A percentile compares a stretch with the other conserved stretches of the same genome.
Conservation (phyloP, 64 coral and sea anemone species). For the Cladopsammia gracilis region DNA sequence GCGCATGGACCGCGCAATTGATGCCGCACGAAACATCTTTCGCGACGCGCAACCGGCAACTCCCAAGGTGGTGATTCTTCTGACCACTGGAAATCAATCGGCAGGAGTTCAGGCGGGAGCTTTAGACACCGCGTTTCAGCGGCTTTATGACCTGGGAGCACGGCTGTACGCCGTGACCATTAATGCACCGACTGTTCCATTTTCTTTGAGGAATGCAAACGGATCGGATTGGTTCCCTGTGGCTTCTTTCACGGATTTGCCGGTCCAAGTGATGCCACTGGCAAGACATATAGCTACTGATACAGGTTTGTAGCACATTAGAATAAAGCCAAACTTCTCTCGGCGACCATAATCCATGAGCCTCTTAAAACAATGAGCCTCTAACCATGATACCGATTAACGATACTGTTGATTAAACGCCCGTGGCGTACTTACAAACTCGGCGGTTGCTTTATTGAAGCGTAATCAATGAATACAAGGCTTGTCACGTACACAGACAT, state of each 20-base stretch:
- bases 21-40: conserved; percentile 33
- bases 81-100: conserved; percentile 63
- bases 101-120: background rate
- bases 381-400: too few species aligned
- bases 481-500: too few species aligned
- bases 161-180: conserved; percentile 73
- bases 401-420: too few species aligned
- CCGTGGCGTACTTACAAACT: too few species aligned
- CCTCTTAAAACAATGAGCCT: too few species aligned
- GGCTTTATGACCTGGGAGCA: conserved; percentile 58
- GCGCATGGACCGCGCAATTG: conserved; percentile 72
- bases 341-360: too few species aligned
- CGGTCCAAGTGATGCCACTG: conserved; percentile 51
- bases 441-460: too few species aligned
- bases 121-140: conserved; percentile 45
- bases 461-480: too few species aligned
- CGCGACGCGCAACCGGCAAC: conserved; percentile 47
- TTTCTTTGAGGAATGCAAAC: conserved; percentile 15
- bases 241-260: conserved; percentile 51
- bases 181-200: conserved; percentile 14
- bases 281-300: conserved; percentile 56
- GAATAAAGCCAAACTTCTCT: too few species aligned
- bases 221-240: conserved; percentile 69
- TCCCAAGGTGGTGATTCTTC: conserved; percentile 65
- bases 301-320: conserved; percentile 4